Conservation (phyloP, 2,113 vertebrate genomes). For the Addax nasomaculatus region DNA sequence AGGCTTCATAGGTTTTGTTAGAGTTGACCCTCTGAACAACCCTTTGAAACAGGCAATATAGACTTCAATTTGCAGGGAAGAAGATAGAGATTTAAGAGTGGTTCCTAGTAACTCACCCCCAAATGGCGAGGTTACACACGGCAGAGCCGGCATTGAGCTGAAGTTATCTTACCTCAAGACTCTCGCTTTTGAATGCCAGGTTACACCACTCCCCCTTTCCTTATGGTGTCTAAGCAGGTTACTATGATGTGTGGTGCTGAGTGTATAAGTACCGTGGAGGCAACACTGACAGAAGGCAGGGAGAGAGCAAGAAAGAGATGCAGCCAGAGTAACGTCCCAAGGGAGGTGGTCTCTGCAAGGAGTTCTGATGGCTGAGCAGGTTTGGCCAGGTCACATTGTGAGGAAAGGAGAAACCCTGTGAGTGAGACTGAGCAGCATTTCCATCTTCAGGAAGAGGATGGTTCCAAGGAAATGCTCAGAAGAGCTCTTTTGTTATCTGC, state of each 20-base stretch:
- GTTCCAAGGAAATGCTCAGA: not conserved
- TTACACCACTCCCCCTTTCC: not conserved
- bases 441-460: not conserved
- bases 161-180: not conserved
- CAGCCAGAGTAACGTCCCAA: not conserved
- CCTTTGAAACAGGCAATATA: not conserved
- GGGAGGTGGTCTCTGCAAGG: accelerated
- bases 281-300: not conserved
- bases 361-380: not conserved
- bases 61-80: not conserved
- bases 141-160: not conserved
- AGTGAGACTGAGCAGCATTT: not conserved
- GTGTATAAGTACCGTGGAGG: not conserved
- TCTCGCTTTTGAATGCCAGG: not conserved
- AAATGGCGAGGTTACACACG: not conserved
- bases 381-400: accelerated
- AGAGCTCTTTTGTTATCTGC: not conserved
- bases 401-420: not conserved
- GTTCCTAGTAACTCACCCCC: not conserved
- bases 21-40: not conserved
- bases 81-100: not conserved
- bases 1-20: not conserved
- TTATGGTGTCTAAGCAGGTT: not conserved
- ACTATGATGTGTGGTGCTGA: not conserved
- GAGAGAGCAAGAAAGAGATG: not conserved